Evolutionary conservation across 2,113 vertebrate species (phyloP), one percentile per base, ranked within the genome.

Genomic region (Barnardius zonarius): DNA sequence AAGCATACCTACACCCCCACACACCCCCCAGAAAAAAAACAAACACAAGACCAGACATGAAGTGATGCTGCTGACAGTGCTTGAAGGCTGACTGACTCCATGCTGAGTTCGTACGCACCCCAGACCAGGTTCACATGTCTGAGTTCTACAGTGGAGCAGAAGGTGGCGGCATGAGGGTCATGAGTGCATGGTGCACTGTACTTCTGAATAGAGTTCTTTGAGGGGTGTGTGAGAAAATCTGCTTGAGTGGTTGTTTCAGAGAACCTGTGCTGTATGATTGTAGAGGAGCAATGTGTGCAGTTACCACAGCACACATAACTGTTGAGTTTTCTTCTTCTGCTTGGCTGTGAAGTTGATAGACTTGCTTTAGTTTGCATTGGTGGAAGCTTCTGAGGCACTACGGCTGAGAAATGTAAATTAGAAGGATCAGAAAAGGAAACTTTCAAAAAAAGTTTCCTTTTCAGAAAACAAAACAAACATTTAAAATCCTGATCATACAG

Each of bases 71-170:
- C 43, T 13, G 13, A 33, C 48, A 31, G 43, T 33, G 16, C 43
- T 84, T 64, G 62, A 76, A 62, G 44, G 33, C 54, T 61, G 39
- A 2, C 37, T 88, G 57, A 75, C 23, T 43, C 19, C 7, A 1
- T 54, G 16, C 22, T 87, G 75, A 44, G 41, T 57, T 64, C 2
- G 0, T 67, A 5, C 8, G 1, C 4, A 1, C 2, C n/a, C 7
- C 33, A 13, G 52, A 28, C 33, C 27, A 44, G 8, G 17, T 79
- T 82, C 33, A 17, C 3, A 1, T 25, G 11, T 73, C 12, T 2
- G 15, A 8, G 33, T 33, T 85, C 12, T 52, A 25, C 2, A 2
- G 3, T 49, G 62, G 44, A 79, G 67, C 43, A 57, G 74, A 61
- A 76, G 46, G 5, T 37, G 13, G 41, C 20, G 25, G 7, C 51